Conservation (phyloP, 2,113 vertebrate species). For the Cyphomyrus discorhynchus region DNA sequence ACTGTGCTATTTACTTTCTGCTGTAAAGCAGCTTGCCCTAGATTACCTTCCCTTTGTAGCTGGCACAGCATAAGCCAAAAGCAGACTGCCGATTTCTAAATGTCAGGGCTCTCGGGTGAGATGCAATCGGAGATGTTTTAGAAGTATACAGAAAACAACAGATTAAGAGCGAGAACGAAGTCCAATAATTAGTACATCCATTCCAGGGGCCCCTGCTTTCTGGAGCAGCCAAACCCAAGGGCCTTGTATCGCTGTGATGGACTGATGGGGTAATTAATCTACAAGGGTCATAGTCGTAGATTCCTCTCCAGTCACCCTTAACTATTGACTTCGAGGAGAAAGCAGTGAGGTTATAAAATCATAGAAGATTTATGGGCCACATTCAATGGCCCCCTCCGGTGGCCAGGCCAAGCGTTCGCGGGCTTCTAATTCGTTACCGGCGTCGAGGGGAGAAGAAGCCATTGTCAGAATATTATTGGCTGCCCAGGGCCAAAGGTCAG, state of each 20-base stretch:
- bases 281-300: constrained; percentile 9
- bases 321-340: constrained; percentile 20
- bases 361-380: constrained; percentile 18
- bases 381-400: constrained; percentile 18
- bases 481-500: constrained; percentile 15
- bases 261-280: constrained; percentile 16
- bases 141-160: background rate
- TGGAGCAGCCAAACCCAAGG: background rate
- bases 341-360: constrained; percentile 23
- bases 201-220: background rate
- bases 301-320: constrained; percentile 23
- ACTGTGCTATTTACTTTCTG: background rate
- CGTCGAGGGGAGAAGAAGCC: constrained; percentile 17
- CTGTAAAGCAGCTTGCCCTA: constrained; percentile 3
- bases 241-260: background rate
- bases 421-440: constrained; percentile 31
- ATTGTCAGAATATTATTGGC: constrained; percentile 25
- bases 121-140: constrained; percentile 1
- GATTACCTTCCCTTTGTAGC: background rate
- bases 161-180: background rate
- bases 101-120: background rate
- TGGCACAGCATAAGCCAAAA: background rate
- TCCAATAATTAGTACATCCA: background rate
- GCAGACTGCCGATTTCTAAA: background rate
- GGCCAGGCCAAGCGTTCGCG: background rate